These are phyloP conservation scores for Oenanthe oenanthe DNA, from an alignment of 2,113 vertebrate species.

Conservation along the genomic window DNA sequence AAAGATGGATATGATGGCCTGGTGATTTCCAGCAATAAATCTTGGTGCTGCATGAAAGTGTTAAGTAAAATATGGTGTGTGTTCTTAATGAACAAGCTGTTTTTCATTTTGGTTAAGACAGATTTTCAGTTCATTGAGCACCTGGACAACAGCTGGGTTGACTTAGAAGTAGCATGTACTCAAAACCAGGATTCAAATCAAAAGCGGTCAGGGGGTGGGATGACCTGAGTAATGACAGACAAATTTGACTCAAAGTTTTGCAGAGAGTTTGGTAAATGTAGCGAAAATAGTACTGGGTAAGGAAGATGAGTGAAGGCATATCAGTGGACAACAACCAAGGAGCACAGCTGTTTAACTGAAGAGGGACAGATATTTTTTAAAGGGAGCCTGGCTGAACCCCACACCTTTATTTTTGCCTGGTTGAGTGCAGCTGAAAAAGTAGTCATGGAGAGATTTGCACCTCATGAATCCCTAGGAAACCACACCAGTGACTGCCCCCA, in stretches of 20 bases:
- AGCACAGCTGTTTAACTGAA: background rate
- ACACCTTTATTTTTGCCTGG: background rate
- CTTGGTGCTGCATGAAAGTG: background rate
- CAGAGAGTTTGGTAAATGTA: background rate
- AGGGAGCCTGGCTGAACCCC: background rate
- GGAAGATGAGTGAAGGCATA: background rate
- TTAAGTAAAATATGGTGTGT: background rate
- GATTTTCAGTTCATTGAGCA: background rate
- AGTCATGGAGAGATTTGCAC: background rate
- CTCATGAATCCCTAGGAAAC: background rate
- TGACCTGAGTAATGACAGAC: background rate
- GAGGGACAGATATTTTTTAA: background rate
- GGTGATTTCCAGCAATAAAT: background rate
- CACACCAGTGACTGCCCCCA: background rate
- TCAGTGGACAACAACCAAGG: background rate
- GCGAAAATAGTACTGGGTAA: background rate
- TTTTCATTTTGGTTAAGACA: background rate
- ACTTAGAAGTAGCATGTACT: background rate
- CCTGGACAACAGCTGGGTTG: background rate
- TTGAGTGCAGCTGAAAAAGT: background rate
- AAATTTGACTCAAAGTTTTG: background rate
- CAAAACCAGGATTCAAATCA: background rate
- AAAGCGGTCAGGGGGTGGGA: background rate
- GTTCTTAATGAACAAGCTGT: background rate
- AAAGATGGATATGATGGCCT: background rate